phyloP scores from a whole-genome alignment of 2,113 vertebrate genomes.

The Sylvietta virens region DNA sequence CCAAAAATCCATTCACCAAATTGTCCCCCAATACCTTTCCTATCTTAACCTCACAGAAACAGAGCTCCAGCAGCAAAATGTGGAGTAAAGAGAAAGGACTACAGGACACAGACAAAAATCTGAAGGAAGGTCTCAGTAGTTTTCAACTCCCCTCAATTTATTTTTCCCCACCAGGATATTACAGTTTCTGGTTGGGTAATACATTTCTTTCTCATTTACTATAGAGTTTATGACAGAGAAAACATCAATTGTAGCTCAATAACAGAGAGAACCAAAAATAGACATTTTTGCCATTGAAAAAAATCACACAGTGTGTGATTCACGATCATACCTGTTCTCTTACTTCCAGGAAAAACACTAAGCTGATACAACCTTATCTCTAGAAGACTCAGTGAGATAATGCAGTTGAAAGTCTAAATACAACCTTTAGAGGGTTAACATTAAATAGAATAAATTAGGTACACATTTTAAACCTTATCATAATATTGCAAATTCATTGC shows the following conservation, averaged over 20 bases:
- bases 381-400: background rate
- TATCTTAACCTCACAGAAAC: background rate
- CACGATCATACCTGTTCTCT: background rate
- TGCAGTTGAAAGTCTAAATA: background rate
- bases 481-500: background rate
- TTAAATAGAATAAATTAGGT: background rate
- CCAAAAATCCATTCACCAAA: background rate
- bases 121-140: background rate
- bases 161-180: background rate
- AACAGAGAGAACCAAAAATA: background rate
- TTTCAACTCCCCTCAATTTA: background rate
- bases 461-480: background rate
- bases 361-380: background rate
- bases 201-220: background rate
- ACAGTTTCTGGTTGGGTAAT: background rate
- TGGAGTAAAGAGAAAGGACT: background rate
- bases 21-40: background rate
- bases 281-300: background rate
- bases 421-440: background rate
- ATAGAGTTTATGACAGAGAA: background rate
- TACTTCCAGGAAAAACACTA: background rate
- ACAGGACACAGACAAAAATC: background rate
- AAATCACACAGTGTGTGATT: background rate
- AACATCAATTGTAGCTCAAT: background rate
- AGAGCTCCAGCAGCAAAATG: background rate